Evolutionary conservation across 2,113 vertebrate species (phyloP).

Genomic region (Menura novaehollandiae): DNA sequence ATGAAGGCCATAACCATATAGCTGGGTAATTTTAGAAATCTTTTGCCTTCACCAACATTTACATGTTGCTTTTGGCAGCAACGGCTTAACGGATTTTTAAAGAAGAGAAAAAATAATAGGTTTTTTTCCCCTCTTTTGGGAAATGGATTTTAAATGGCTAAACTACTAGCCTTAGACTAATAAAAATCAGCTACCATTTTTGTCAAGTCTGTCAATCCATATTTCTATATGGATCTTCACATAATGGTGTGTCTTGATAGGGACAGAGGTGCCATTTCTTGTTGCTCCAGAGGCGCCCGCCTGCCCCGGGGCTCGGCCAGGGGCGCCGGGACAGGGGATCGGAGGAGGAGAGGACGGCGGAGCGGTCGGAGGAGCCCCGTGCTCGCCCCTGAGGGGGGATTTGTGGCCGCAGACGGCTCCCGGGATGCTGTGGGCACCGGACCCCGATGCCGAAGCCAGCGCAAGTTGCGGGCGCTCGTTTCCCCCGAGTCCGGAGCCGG

Average conservation of each 20-base stretch:
- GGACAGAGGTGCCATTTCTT: slow-evolving; percentile 60
- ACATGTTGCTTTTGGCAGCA: slow-evolving; percentile 77
- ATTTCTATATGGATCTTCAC: slow-evolving; percentile 69
- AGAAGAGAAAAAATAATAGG: slow-evolving; percentile 71
- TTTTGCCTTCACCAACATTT: slow-evolving; percentile 80
- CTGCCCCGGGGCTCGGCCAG: slow-evolving; percentile 3
- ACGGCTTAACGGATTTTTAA: slow-evolving; percentile 78
- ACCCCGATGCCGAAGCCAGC: neutral
- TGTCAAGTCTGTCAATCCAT: slow-evolving; percentile 73
- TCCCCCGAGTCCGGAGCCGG: neutral
- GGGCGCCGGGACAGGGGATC: neutral
- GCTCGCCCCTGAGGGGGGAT: neutral
- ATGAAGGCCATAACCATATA: slow-evolving; percentile 76
- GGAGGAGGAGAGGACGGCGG: neutral
- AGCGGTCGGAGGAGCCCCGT: neutral
- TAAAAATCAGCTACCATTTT: slow-evolving; percentile 74
- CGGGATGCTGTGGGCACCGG: neutral
- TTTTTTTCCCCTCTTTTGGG: slow-evolving; percentile 77
- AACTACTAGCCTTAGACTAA: slow-evolving; percentile 81
- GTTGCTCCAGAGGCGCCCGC: slow-evolving; percentile 9
- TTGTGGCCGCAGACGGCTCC: neutral
- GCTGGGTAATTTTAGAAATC: slow-evolving; percentile 73
- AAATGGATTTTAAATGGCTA: slow-evolving; percentile 83
- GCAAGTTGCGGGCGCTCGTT: neutral
- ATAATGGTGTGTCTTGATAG: slow-evolving; percentile 63